Conservation (phyloP, 2,113 vertebrate genomes). For the Pseudolaguvia tuberculata region DNA sequence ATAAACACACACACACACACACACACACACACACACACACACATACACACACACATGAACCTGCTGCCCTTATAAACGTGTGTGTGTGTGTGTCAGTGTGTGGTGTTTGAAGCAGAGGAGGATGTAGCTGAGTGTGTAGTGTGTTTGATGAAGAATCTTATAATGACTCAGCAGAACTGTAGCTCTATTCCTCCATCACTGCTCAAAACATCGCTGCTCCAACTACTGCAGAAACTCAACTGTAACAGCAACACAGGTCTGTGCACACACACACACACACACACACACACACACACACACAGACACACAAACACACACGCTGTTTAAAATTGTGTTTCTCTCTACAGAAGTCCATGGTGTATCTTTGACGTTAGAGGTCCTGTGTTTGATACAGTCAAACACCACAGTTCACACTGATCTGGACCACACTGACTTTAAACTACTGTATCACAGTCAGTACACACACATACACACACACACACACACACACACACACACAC, state of each 20-base stretch:
- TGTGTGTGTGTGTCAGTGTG: constrained; percentile 63
- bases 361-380: constrained; percentile 32
- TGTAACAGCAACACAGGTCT: constrained; percentile 54
- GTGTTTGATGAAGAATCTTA: constrained; percentile 64
- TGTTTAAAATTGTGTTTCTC: not conserved
- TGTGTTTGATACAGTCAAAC: constrained; percentile 33
- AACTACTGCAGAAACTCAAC: constrained; percentile 74
- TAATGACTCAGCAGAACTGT: constrained; percentile 60
- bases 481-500: no score
- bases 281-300: constrained; percentile 10
- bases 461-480: constrained; percentile 8
- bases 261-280: constrained; percentile 27
- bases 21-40: not conserved
- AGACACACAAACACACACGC: not conserved
- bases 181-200: constrained; percentile 65
- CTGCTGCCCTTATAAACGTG: not conserved
- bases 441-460: constrained; percentile 40
- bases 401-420: constrained; percentile 10
- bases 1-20: constrained; percentile 25
- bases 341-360: constrained; percentile 13
- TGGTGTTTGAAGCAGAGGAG: constrained; percentile 70
- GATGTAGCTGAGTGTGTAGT: constrained; percentile 71
- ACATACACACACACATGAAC: not conserved
- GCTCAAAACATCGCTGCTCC: constrained; percentile 75
- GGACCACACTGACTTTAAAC: constrained; percentile 38